phyloP scores from a whole-genome alignment of 1,140 invertebrate genomes.

The Platyscapa corneri region DNA sequence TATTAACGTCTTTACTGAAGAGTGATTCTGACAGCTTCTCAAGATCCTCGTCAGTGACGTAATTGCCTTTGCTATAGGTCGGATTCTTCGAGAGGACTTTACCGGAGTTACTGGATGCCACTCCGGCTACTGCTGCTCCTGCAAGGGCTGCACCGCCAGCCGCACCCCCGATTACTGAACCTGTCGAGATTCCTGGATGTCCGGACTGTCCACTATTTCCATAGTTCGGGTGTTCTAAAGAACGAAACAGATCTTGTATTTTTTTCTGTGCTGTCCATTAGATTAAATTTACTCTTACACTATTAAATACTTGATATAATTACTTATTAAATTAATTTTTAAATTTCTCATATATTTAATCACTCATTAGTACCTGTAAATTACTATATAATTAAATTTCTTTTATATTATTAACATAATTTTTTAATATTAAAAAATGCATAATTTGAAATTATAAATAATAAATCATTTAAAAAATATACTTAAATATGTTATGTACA shows the following conservation, averaged over 20 bases:
- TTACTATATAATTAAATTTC: background rate
- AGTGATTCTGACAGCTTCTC: constrained; percentile 81
- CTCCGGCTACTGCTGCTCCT: constrained; percentile 18
- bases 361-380: no score
- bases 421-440: background rate
- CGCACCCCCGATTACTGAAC: constrained; percentile 49
- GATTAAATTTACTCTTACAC: background rate
- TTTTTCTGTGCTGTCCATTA: background rate
- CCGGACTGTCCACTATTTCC: constrained; percentile 4
- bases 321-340: background rate
- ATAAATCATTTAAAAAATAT: no score
- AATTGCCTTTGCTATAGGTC: constrained; percentile 68
- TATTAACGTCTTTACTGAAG: constrained; percentile 82
- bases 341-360: background rate
- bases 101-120: constrained; percentile 32
- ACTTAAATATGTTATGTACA: no score
- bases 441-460: background rate
- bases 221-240: background rate
- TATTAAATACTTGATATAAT: no score
- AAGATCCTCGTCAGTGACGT: constrained; percentile 78
- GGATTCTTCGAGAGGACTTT: constrained; percentile 65
- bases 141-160: constrained; percentile 37
- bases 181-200: constrained; percentile 26
- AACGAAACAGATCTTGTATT: background rate
- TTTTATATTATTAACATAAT: background rate